Base-by-base conservation (phyloP, 2,113 vertebrate species). In the Clupea harengus region DNA sequence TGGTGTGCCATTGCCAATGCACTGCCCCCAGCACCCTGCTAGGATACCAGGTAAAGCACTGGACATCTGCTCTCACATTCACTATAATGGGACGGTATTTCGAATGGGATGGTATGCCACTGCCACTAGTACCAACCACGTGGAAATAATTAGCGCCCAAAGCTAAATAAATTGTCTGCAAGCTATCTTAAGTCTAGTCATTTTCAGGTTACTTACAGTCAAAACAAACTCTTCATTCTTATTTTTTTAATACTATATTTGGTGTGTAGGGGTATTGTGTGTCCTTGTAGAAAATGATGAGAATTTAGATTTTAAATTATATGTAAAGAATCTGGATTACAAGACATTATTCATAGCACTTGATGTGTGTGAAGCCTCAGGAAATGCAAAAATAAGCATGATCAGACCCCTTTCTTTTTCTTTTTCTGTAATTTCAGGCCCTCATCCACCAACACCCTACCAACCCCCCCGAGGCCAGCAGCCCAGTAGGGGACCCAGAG, bases 401-500 rank as follows among this genome's bases (percentile, higher is more conserved):
- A 32, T 72, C 13, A 54, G 52, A 54, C 3, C 18, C 1, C 17
- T 45, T 39, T 4, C 32, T 28, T 45, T 17, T 52, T 45, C 2
- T 82, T 28, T 20, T 82, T 86, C 28, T 82, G 54, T 49, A 57
- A 44, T 84, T 84, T 86, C 80, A 84, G 47, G 60, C 32, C 87
- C 47, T 78, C 88, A 85, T 28, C 47, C 52, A 3, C 50, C 45
- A n/a, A 22, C 45, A 15, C 0, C 49, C 87, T 17, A 64, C 85
- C 50, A 39, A 3, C 84, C 83, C 60, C 0, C 67, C 78, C 84
- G 0, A 25, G 72, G n/a, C 25, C 78, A 20, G 49, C 11, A 57
- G 32, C 67, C 9, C 84, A 22, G n/a, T 81, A 87, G 49, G 85
- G 90, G 13, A 1, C 88, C 78, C 89, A 78, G 85, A 87, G 88